Percentiles rank a stretch among this genome's conserved stretches.
Conservation (phyloP, 2,797 vertebrate species). For the Alca torda region DNA sequence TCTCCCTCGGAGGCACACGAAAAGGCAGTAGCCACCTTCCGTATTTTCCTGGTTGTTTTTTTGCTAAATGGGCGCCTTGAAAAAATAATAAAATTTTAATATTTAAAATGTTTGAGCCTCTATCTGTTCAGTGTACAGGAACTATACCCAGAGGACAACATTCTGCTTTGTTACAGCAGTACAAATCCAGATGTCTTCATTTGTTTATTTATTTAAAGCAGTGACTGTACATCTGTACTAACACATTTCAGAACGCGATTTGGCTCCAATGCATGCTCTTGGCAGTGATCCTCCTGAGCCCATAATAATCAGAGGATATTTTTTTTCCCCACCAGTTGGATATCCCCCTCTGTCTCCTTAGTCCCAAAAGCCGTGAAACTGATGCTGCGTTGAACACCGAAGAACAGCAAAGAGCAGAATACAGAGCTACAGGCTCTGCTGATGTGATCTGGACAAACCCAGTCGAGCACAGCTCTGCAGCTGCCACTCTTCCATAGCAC, state of each 20-base stretch:
- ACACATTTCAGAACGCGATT: not conserved
- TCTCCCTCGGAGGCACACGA: not conserved
- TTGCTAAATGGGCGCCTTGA: not conserved
- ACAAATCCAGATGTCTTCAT: not conserved
- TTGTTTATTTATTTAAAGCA: not conserved
- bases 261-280: not conserved
- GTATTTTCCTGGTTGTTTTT: not conserved
- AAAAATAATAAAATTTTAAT: not conserved
- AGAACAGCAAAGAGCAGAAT: not conserved
- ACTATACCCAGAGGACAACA: not conserved
- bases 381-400: not conserved
- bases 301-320: not conserved
- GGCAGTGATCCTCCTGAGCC: not conserved
- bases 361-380: not conserved
- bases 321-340: not conserved
- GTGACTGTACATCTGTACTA: not conserved
- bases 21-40: not conserved
- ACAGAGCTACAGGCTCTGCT: not conserved
- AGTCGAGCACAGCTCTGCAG: rapidly evolving
- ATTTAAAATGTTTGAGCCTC: not conserved
- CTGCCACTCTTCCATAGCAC: rapidly evolving
- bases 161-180: not conserved
- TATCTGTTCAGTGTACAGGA: not conserved
- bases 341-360: not conserved
- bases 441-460: not conserved